A percentile compares a stretch with the other conserved stretches of the same genome.
These are phyloP conservation scores for Megalops atlanticus DNA, from an alignment of 2,113 vertebrate species.

Conservation along the genomic window DNA sequence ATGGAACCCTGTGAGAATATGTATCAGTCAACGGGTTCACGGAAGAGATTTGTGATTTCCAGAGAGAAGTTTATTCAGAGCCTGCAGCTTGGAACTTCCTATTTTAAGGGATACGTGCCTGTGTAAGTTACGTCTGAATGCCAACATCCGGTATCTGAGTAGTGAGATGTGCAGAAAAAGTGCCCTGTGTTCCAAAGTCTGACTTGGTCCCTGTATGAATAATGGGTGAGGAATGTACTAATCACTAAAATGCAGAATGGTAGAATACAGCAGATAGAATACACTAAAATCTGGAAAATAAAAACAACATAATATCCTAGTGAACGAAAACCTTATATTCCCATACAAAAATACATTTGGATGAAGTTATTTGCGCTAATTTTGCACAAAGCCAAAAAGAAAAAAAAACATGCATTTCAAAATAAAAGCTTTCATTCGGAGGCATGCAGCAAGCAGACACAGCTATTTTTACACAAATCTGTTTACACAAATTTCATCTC, in stretches of 20 bases:
- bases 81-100: no score
- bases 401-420: conserved; percentile 27
- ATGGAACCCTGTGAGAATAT: no score
- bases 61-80: no score
- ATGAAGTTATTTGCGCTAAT: conserved; percentile 25
- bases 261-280: conserved; percentile 7
- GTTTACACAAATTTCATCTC: conserved; percentile 14
- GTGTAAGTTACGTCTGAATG: no score
- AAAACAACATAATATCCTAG: conserved; percentile 20
- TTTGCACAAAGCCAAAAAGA: conserved; percentile 61
- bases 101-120: no score
- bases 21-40: no score
- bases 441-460: not conserved
- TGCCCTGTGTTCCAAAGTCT: no score
- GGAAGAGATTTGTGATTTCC: no score
- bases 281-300: conserved; percentile 14
- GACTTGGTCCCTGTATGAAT: no score
- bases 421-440: conserved; percentile 18
- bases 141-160: no score
- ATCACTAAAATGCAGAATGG: conserved; percentile 9
- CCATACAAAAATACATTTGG: conserved; percentile 50
- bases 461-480: not conserved
- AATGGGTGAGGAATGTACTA: no score
- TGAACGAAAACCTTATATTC: conserved; percentile 37
- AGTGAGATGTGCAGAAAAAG: no score